Percentiles rank a stretch among this genome's conserved stretches.
These are phyloP conservation scores for Clinocottus analis DNA, from an alignment of 2,113 vertebrate genomes.

Conservation along the genomic window DNA sequence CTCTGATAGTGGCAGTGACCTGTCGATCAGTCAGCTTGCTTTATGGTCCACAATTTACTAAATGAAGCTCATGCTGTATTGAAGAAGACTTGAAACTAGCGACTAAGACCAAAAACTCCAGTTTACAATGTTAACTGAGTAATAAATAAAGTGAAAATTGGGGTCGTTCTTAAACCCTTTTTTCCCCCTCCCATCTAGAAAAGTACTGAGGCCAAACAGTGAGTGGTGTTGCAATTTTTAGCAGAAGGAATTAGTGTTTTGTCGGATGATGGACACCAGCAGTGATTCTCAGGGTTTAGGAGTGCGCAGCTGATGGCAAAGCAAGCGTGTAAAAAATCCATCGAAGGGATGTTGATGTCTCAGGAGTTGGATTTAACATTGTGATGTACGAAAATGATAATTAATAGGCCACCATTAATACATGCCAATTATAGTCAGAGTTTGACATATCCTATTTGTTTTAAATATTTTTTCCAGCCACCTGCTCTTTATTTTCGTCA, in stretches of 20 bases:
- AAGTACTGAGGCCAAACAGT: slow-evolving; percentile 31
- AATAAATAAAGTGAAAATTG: too few species aligned
- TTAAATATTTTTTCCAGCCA: not conserved
- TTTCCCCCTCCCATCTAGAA: slow-evolving; percentile 20
- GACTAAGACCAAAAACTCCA: too few species aligned
- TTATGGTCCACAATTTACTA: too few species aligned
- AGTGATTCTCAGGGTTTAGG: slow-evolving; percentile 45
- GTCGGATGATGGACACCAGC: slow-evolving; percentile 46
- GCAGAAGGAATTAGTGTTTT: slow-evolving; percentile 50
- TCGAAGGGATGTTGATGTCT: slow-evolving; percentile 26
- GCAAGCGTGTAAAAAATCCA: slow-evolving; percentile 22
- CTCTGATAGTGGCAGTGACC: too few species aligned
- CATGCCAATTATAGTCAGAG: slow-evolving; percentile 7
- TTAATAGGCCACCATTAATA: slow-evolving; percentile 19
- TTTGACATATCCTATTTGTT: slow-evolving; percentile 15
- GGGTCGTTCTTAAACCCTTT: too few species aligned
- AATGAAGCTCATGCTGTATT: too few species aligned
- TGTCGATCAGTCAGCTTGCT: not conserved
- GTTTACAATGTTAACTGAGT: too few species aligned
- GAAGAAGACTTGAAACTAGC: too few species aligned
- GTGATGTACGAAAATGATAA: slow-evolving; percentile 32
- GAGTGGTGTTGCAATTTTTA: slow-evolving; percentile 36
- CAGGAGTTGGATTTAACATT: slow-evolving; percentile 28
- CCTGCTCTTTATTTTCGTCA: not conserved
- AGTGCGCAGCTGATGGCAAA: slow-evolving; percentile 49